Evolutionary conservation across 2,888 invertebrate genomes (phyloP).

Genomic region (Mimas tiliae): DNA sequence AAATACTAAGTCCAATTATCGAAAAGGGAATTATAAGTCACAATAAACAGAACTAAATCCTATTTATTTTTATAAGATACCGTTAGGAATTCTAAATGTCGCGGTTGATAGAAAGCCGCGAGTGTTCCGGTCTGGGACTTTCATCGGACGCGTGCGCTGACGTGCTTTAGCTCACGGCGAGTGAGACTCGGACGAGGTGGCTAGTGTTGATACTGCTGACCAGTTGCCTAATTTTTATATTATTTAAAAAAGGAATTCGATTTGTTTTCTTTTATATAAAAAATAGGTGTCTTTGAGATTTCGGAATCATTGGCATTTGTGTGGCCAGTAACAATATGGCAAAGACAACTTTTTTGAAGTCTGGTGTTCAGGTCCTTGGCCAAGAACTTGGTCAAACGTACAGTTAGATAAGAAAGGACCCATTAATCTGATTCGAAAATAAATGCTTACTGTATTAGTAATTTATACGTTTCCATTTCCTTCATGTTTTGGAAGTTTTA

Average conservation of each 20-base stretch:
- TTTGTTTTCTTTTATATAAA: not conserved
- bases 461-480: too few species aligned
- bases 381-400: not conserved
- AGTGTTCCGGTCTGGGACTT: slow-evolving; percentile 64
- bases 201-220: slow-evolving; percentile 45
- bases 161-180: slow-evolving; percentile 64
- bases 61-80: slow-evolving; percentile 28
- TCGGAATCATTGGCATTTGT: not conserved
- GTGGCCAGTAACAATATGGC: not conserved
- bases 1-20: not conserved
- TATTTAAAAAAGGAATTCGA: slow-evolving; percentile 14
- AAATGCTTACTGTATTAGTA: too few species aligned
- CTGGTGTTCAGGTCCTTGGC: too few species aligned
- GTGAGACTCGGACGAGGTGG: slow-evolving; percentile 60
- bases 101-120: slow-evolving; percentile 67
- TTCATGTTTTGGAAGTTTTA: too few species aligned
- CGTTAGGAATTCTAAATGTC: slow-evolving; percentile 38
- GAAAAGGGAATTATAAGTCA: slow-evolving; percentile 1
- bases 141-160: slow-evolving; percentile 72
- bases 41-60: slow-evolving; percentile 2
- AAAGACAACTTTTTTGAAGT: not conserved
- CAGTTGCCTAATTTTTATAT: slow-evolving; percentile 48
- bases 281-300: not conserved
- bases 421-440: not conserved
- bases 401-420: not conserved